Percentiles rank a stretch among this genome's conserved stretches.
phyloP scores from a whole-genome alignment of 2,888 invertebrate genomes.

The Athalia cordata region DNA sequence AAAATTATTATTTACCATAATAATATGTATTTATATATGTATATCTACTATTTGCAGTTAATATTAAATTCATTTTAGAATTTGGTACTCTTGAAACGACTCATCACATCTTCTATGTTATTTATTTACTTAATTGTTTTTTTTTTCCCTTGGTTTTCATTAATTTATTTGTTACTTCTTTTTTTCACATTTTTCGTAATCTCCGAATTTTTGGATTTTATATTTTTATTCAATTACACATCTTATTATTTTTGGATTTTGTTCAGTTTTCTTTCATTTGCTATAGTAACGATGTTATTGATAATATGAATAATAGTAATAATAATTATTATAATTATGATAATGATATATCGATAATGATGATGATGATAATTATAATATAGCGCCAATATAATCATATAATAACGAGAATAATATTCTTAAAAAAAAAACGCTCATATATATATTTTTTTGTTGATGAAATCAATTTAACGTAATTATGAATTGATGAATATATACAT shows the following conservation, averaged over 20 bases:
- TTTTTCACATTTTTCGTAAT: too few species aligned
- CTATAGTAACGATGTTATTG: too few species aligned
- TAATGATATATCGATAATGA: constrained; percentile 5
- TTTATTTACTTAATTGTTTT: constrained; percentile 44
- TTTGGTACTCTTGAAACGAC: constrained; percentile 71
- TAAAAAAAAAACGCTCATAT: neutral
- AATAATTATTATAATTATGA: constrained; percentile 3
- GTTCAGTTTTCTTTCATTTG: neutral
- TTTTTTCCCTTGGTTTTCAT: constrained; percentile 37
- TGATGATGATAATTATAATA: neutral
- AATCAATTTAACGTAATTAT: too few species aligned
- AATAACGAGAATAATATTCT: neutral
- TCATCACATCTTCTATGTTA: constrained; percentile 55
- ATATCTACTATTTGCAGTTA: constrained; percentile 59
- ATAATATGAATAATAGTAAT: neutral
- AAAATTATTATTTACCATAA: constrained; percentile 57
- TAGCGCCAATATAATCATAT: too few species aligned
- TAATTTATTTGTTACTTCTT: too few species aligned
- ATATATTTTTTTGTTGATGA: too few species aligned
- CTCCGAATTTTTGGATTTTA: constrained; percentile 22
- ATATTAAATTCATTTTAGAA: constrained; percentile 71
- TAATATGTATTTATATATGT: constrained; percentile 52
- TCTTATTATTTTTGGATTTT: neutral
- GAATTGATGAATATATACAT: too few species aligned
- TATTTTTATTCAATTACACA: constrained; percentile 45